Percentiles rank a stretch among this genome's conserved stretches.
phyloP scores from a whole-genome alignment of 1,140 invertebrate species.

The Drosophila tristis region DNA sequence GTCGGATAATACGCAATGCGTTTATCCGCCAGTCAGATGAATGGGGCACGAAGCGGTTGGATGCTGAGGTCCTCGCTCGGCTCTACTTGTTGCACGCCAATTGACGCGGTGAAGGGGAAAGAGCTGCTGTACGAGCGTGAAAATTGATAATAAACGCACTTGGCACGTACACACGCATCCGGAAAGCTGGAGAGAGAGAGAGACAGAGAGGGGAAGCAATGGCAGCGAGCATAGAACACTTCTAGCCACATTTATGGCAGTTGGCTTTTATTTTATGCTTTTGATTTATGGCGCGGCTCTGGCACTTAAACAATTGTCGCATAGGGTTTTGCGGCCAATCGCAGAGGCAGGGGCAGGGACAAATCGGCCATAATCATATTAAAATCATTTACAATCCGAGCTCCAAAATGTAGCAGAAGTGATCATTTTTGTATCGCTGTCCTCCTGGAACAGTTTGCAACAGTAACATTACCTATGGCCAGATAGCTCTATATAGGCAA shows the following conservation, averaged over 20 bases:
- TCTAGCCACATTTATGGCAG: conserved; percentile 58
- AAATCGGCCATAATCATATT: conserved; percentile 5
- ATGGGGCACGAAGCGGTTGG: conserved; percentile 27
- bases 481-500: neutral
- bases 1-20: conserved; percentile 68
- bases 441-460: too few species aligned
- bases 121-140: conserved; percentile 38
- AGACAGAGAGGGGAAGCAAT: too few species aligned
- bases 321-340: neutral
- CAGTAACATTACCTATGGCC: neutral
- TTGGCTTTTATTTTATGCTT: conserved; percentile 57
- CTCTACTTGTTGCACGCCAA: conserved; percentile 62
- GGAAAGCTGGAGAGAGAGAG: too few species aligned
- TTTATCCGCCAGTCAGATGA: conserved; percentile 70
- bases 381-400: too few species aligned
- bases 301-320: conserved; percentile 36
- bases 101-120: neutral
- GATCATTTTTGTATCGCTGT: too few species aligned
- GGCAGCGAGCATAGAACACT: conserved; percentile 18
- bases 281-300: conserved; percentile 52
- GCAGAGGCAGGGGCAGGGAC: too few species aligned
- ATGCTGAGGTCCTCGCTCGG: conserved; percentile 48
- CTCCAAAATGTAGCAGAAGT: too few species aligned
- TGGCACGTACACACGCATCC: conserved; percentile 54
- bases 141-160: conserved; percentile 76